These are phyloP conservation scores for Galbula dea DNA, from an alignment of 2,113 vertebrate genomes.

Conservation along the genomic window DNA sequence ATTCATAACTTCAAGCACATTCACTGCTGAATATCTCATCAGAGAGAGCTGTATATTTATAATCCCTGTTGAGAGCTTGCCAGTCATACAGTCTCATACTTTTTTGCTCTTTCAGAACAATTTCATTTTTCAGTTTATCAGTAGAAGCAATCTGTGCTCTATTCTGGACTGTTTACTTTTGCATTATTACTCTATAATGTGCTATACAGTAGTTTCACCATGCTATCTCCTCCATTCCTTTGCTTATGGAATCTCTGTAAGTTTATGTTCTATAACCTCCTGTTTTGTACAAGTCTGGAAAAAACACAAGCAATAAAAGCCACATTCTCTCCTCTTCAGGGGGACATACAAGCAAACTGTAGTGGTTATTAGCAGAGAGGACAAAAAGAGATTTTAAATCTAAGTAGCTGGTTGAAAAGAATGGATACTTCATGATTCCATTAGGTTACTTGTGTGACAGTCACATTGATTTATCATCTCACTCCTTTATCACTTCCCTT, in stretches of 20 bases:
- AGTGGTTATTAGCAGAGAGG: background rate
- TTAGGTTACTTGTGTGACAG: background rate
- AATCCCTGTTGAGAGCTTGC: background rate
- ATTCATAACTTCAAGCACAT: background rate
- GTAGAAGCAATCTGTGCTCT: background rate
- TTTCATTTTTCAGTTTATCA: slow-evolving; percentile 12
- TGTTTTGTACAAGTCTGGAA: background rate
- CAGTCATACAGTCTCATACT: background rate
- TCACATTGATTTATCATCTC: background rate
- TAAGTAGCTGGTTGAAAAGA: background rate
- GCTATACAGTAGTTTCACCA: background rate
- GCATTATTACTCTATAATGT: background rate
- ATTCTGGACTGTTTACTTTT: background rate
- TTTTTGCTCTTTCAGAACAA: slow-evolving; percentile 1
- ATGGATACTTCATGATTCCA: background rate
- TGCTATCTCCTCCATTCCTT: background rate
- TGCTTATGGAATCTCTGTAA: background rate
- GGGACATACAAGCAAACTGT: background rate
- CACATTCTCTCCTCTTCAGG: background rate
- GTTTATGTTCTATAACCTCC: background rate
- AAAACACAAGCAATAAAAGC: background rate
- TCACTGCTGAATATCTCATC: background rate
- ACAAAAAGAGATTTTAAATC: background rate
- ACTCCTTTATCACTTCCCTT: slow-evolving; percentile 26
- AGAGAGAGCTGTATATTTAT: background rate